phyloP scores from a whole-genome alignment of 1,140 invertebrate species.

The Drosophila kepulauana region DNA sequence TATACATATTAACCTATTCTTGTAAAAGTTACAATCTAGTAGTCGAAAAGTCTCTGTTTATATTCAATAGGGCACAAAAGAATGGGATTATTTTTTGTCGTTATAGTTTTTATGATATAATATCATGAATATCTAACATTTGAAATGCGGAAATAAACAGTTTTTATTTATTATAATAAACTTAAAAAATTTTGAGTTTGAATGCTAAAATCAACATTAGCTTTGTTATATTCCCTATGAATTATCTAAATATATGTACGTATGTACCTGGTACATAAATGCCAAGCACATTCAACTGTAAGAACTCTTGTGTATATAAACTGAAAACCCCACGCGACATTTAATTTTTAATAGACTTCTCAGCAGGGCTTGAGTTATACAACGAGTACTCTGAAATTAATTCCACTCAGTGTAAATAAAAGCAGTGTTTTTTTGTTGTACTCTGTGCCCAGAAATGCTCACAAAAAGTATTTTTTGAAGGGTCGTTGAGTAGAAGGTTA shows the following conservation, averaged over 20 bases:
- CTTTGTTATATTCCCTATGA: no score
- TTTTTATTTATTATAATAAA: no score
- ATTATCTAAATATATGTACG: not conserved
- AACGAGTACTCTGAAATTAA: constrained; percentile 24
- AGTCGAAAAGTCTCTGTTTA: no score
- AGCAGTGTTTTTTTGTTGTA: not conserved
- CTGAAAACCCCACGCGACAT: constrained; percentile 53
- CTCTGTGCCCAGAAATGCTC: not conserved
- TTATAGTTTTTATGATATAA: no score
- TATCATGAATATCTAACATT: no score
- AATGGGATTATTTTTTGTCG: no score
- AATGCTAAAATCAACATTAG: no score
- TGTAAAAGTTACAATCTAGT: no score
- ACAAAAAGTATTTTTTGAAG: not conserved
- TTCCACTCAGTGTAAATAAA: constrained; percentile 17
- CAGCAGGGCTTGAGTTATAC: constrained; percentile 18
- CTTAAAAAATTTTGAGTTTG: no score
- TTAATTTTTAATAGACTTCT: constrained; percentile 57
- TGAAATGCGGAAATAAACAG: no score
- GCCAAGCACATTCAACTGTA: constrained; percentile 10
- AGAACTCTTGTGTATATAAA: constrained; percentile 10
- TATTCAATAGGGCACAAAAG: no score
- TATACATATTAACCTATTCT: no score
- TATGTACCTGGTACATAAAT: not conserved
- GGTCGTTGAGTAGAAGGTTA: constrained; percentile 15